These are phyloP conservation scores for Novumbra hubbsi DNA, from an alignment of 2,797 vertebrate species.

Conservation along the genomic window DNA sequence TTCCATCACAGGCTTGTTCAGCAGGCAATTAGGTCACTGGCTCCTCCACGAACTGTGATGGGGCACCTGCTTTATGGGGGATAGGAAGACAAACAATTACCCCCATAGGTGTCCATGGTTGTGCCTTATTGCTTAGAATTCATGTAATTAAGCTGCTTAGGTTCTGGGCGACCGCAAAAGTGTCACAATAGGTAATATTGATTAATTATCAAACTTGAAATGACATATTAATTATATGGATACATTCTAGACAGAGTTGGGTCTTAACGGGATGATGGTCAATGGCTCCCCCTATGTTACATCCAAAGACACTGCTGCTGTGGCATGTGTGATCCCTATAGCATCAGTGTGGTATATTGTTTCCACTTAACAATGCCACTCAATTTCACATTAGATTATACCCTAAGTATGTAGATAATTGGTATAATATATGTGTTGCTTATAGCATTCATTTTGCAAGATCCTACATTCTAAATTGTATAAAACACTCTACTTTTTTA, in stretches of 20 bases:
- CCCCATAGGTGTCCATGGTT: neutral
- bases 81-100: no score
- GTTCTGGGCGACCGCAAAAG: no score
- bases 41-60: no score
- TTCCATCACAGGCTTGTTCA: no score
- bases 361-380: neutral
- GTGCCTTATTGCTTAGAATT: neutral
- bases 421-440: no score
- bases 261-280: neutral
- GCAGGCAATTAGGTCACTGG: no score
- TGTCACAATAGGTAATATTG: conserved; percentile 3
- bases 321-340: neutral
- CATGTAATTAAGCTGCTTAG: neutral
- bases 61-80: no score
- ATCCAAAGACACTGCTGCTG: neutral
- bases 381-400: no score
- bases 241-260: neutral
- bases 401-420: no score
- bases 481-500: no score
- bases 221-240: conserved; percentile 2
- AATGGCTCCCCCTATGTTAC: conserved; percentile 7
- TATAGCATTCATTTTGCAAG: no score
- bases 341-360: neutral
- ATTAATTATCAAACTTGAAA: conserved; percentile 6
- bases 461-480: no score